phyloP scores from a whole-genome alignment of 1,140 invertebrate species.

The Nephotettix cincticeps region DNA sequence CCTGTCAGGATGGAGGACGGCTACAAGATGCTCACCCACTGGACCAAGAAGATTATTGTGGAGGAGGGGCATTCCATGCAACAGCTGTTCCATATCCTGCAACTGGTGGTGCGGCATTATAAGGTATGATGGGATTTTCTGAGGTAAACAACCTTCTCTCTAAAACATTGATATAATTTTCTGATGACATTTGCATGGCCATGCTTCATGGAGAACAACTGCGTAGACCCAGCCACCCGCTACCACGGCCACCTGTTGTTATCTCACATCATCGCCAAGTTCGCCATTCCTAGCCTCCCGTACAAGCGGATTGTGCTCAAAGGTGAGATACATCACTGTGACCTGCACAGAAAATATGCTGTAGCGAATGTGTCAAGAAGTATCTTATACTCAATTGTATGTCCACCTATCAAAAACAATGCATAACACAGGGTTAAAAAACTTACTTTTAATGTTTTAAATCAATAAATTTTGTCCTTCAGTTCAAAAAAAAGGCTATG shows the following conservation, averaged over 20 bases:
- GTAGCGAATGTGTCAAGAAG: too few relatives aligned
- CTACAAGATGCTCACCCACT: conserved; percentile 94
- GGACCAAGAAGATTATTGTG: conserved; percentile 98
- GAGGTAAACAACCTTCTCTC: too few relatives aligned
- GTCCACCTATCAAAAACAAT: too few relatives aligned
- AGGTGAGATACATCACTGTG: too few relatives aligned
- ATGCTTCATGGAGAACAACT: conserved; percentile 90
- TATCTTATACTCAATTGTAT: too few relatives aligned
- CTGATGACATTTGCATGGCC: conserved; percentile 99
- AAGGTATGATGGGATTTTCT: too few relatives aligned
- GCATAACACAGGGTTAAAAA: too few relatives aligned
- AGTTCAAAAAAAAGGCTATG: too few relatives aligned
- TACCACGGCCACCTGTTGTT: conserved; percentile 97
- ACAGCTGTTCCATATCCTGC: conserved; percentile 93
- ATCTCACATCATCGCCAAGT: conserved; percentile 96
- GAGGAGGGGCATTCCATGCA: conserved; percentile 96
- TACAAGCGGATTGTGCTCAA: conserved; percentile 96
- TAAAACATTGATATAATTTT: too few relatives aligned
- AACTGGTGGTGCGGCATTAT: conserved; percentile 91
- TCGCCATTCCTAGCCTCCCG: conserved; percentile 67
- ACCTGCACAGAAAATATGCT: too few relatives aligned
- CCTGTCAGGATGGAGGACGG: conserved; percentile 95
- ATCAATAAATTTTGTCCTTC: too few relatives aligned
- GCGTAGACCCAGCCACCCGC: conserved; percentile 93
- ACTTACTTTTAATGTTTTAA: too few relatives aligned